phyloP scores from a whole-genome alignment of 1,140 invertebrate genomes.

The Neuroterus valhalla region DNA sequence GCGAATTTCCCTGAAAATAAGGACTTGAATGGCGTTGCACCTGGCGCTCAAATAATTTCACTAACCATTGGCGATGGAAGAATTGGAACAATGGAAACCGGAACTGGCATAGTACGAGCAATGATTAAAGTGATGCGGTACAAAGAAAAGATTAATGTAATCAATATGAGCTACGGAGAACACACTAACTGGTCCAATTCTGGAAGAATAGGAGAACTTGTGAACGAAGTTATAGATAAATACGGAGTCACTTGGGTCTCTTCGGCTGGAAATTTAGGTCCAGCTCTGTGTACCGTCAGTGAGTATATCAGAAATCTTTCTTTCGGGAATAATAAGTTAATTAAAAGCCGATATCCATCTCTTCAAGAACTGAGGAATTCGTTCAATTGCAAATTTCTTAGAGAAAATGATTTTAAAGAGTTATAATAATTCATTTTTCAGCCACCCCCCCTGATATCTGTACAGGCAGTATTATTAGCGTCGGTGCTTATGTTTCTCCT shows the following conservation, averaged over 20 bases:
- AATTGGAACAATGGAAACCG: constrained; percentile 96
- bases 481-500: constrained; percentile 97
- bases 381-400: no score
- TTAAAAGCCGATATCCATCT: no score
- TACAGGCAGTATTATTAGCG: constrained; percentile 88
- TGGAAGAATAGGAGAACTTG: constrained; percentile 90
- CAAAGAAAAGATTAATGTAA: constrained; percentile 84
- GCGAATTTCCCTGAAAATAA: constrained; percentile 93
- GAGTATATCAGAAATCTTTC: constrained; percentile 16
- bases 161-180: constrained; percentile 99
- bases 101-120: constrained; percentile 91
- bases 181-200: constrained; percentile 91
- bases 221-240: constrained; percentile 93
- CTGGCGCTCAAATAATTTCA: constrained; percentile 96
- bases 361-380: no score
- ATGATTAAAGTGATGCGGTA: constrained; percentile 90
- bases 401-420: neutral
- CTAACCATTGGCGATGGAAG: constrained; percentile 94
- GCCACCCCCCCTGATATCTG: constrained; percentile 92
- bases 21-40: constrained; percentile 95
- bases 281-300: constrained; percentile 92
- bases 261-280: constrained; percentile 96
- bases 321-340: no score
- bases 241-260: constrained; percentile 94
- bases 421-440: constrained; percentile 39